Percentiles rank a stretch among this genome's conserved stretches.
These are phyloP conservation scores for Xiphophorus maculatus DNA, from an alignment of 2,113 vertebrate species.

Conservation along the genomic window DNA sequence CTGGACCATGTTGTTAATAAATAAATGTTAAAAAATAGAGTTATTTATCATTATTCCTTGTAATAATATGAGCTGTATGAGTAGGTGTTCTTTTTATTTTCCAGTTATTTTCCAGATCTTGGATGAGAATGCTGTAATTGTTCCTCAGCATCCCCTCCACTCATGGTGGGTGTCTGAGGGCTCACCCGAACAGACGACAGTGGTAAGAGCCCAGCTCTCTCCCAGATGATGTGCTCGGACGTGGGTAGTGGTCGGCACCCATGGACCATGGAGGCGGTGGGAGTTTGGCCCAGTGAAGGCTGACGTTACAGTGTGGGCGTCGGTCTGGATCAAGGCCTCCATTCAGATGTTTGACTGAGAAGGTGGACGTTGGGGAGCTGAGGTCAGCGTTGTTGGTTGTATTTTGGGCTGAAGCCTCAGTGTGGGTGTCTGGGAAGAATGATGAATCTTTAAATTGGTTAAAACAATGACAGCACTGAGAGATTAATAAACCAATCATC, in stretches of 20 bases:
- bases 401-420: constrained; percentile 8
- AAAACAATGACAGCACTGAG: background rate
- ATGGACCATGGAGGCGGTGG: constrained; percentile 36
- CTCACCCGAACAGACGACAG: constrained; percentile 78
- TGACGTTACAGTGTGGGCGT: constrained; percentile 39
- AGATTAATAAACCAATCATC: background rate
- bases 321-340: constrained; percentile 49
- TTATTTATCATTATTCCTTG: background rate
- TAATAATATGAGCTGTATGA: constrained; percentile 13
- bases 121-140: constrained; percentile 41
- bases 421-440: background rate
- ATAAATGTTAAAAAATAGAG: constrained; percentile 2
- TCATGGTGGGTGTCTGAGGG: constrained; percentile 65
- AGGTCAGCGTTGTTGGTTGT: background rate
- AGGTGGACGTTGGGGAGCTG: constrained; percentile 7
- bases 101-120: constrained; percentile 41
- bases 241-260: constrained; percentile 42
- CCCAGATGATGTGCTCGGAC: constrained; percentile 72
- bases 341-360: constrained; percentile 2
- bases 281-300: constrained; percentile 43
- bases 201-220: constrained; percentile 57
- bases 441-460: background rate
- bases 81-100: constrained; percentile 62
- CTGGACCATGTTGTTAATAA: background rate
- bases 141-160: constrained; percentile 51